Base-by-base conservation (phyloP, 2,888 invertebrate genomes). In the Leucophora obtusa region DNA sequence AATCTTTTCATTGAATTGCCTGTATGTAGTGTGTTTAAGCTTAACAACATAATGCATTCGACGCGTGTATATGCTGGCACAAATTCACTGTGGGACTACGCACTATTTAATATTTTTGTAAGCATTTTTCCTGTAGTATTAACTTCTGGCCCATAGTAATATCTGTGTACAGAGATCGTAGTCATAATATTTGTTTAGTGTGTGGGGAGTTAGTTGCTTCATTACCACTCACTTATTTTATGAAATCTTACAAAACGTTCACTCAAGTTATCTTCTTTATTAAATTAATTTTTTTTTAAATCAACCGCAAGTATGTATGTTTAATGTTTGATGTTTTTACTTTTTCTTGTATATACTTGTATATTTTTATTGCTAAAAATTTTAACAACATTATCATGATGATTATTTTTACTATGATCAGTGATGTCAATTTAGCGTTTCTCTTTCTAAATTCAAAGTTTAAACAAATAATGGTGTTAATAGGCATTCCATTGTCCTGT, bases 1-100 rank as follows among this genome's bases (percentile, higher is more conserved):
- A 77, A 77, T 81, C 72, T 81, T 65, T 77, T 63, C 72, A 65
- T 76, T 77, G 69, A 73, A 47, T 81, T 77, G 72, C 71, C 58
- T 71, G 4, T 47, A 14, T 47, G 43, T 47, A n/a, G 6, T 14
- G 43, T n/a, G 43, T 47, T 14, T 47, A 47, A 47, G n/a, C n/a
- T 47, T 47, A 14, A 47, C 43, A 47, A 47, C 43, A 47, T 38
- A 38, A 38, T 11, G 38, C 10, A 10, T 38, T 11, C 14, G 38
- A 11, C 38, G 38, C 38, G 38, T 10, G 14, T 38, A 38, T 38
- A 38, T 38, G 38, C 14, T 38, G 38, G 38, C 11, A 38, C 14
- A 3, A 14, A 38, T 38, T 10, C 38, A 38, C 38, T 38, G 2
- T 38, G 11, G 43, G 43, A n/a, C n/a, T n/a, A n/a, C n/a, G n/a